Evolutionary conservation across 1,140 invertebrate genomes (phyloP).

Genomic region (Anastatus disparis): DNA sequence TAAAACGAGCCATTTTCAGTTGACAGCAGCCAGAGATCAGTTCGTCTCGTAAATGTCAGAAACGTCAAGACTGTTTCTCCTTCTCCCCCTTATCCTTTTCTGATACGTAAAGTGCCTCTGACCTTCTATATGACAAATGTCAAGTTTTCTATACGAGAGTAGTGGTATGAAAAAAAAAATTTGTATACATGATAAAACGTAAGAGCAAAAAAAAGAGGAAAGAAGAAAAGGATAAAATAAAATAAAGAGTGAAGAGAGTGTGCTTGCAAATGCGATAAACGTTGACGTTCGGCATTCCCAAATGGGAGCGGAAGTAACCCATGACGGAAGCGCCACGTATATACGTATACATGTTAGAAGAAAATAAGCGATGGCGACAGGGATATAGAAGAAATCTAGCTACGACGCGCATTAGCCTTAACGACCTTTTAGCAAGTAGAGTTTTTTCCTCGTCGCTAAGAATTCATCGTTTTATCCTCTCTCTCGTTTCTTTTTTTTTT

Average conservation of each 20-base stretch:
- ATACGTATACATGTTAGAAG: neutral
- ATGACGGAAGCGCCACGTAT: neutral
- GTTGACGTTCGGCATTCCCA: neutral
- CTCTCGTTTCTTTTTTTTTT: no score
- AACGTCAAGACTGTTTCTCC: no score
- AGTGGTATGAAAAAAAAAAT: no score
- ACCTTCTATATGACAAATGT: no score
- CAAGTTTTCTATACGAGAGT: no score
- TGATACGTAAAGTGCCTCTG: no score
- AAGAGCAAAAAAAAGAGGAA: neutral
- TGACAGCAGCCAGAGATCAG: no score
- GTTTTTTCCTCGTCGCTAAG: constrained; percentile 43
- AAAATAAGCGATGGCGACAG: neutral
- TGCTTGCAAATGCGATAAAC: neutral
- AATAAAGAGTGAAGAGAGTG: neutral
- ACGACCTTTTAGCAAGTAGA: constrained; percentile 60
- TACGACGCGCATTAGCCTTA: constrained; percentile 58
- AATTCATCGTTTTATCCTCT: neutral
- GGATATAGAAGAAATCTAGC: neutral
- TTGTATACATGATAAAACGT: neutral
- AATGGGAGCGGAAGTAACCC: neutral
- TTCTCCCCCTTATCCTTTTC: no score
- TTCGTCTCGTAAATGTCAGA: no score
- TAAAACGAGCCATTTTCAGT: constrained; percentile 10
- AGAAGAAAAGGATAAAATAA: neutral